A percentile compares a stretch with the other conserved stretches of the same genome.
Evolutionary conservation across 2,113 vertebrate genomes (phyloP).

Genomic region (Struthidea cinerea): DNA sequence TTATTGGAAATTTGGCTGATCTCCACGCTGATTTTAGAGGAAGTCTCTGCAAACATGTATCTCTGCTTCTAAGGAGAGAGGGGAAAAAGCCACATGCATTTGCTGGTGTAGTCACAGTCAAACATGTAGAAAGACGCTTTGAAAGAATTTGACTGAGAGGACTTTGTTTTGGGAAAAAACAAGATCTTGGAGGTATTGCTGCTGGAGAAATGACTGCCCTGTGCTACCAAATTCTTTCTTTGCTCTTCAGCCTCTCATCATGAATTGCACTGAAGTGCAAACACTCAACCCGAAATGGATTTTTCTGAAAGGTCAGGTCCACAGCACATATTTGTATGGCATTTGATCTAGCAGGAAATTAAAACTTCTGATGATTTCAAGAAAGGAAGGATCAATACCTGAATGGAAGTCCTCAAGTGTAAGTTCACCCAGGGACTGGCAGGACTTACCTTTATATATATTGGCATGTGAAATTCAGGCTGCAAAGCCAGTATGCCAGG

Average conservation of each 20-base stretch:
- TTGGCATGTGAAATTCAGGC: background rate
- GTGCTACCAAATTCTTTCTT: background rate
- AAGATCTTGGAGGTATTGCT: background rate
- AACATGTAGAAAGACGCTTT: background rate
- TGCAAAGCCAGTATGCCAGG: background rate
- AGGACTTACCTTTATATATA: background rate
- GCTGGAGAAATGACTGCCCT: background rate
- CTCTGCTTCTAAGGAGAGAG: background rate
- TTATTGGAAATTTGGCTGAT: background rate
- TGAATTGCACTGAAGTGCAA: background rate
- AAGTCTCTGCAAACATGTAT: background rate
- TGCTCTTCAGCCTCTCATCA: background rate
- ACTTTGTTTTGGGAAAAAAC: background rate
- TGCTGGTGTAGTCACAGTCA: background rate
- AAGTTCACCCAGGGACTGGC: background rate
- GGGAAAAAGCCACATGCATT: accelerated
- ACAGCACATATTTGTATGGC: background rate
- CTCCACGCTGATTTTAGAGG: background rate
- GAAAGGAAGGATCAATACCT: background rate
- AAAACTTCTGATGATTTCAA: background rate
- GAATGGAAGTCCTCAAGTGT: background rate
- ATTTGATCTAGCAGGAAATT: background rate
- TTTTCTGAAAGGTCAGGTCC: constrained; percentile 12
- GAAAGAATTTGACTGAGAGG: background rate
- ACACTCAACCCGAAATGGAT: constrained; percentile 5